Percentiles rank a stretch among this genome's conserved stretches.
phyloP scores from a whole-genome alignment of 2,113 vertebrate species.

The Pseudorhombus dupliciocellatus region DNA sequence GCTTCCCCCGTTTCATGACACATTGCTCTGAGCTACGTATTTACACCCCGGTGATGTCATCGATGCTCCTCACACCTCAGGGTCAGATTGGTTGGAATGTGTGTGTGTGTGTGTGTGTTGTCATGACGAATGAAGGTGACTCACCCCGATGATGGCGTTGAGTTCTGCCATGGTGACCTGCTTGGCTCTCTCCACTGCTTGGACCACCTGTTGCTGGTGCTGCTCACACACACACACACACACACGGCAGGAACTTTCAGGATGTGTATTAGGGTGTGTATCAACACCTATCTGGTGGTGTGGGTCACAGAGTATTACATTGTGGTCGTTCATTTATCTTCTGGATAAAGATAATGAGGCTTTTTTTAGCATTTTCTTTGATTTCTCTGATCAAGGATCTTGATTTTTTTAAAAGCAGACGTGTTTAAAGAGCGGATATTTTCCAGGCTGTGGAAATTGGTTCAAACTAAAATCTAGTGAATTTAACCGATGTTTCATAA shows the following conservation, averaged over 20 bases:
- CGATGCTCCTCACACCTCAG: neutral
- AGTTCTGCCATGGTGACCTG: conserved; percentile 94
- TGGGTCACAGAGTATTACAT: too few relatives aligned
- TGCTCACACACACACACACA: conserved; percentile 58
- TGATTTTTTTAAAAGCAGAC: too few relatives aligned
- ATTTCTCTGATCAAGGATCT: neutral
- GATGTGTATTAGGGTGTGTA: too few relatives aligned
- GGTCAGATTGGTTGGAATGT: neutral
- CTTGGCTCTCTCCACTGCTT: conserved; percentile 92
- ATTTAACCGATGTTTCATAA: neutral
- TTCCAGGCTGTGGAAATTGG: neutral
- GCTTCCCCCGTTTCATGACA: neutral
- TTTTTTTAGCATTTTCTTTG: too few relatives aligned
- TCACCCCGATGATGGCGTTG: conserved; percentile 94
- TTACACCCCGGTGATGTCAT: neutral
- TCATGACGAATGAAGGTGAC: conserved; percentile 65
- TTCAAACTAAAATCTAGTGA: neutral
- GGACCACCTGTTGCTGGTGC: conserved; percentile 96
- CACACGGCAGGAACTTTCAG: neutral
- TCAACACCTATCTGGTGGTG: too few relatives aligned
- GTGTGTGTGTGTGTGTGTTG: conserved; percentile 21
- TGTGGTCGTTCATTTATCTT: too few relatives aligned
- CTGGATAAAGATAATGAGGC: too few relatives aligned
- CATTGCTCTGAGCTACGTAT: neutral
- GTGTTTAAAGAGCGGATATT: too few relatives aligned